Evolutionary conservation across 2,797 vertebrate species (phyloP).

Genomic region (Hydrocynus forskahlii): DNA sequence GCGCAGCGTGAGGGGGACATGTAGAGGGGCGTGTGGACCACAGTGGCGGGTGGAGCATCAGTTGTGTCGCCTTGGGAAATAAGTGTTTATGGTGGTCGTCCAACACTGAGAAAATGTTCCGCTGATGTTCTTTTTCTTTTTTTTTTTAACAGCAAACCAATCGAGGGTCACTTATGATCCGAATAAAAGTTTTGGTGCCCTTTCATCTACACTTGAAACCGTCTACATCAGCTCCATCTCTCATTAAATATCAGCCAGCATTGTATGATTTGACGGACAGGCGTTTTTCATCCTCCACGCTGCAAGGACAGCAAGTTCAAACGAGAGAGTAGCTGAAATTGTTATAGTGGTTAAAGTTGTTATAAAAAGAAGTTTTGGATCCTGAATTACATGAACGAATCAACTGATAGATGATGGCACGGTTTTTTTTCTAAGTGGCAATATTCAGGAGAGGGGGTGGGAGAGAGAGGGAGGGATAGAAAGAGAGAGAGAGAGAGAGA

Average conservation of each 20-base stretch:
- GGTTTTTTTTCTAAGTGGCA: not conserved
- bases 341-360: no score
- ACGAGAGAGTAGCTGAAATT: no score
- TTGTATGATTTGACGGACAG: no score
- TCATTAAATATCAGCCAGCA: no score
- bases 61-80: constrained; percentile 16
- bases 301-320: no score
- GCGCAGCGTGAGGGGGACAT: constrained; percentile 34
- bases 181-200: not conserved
- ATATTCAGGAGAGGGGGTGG: constrained; percentile 66
- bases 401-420: not conserved
- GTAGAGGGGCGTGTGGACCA: constrained; percentile 43
- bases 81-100: not conserved
- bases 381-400: not conserved
- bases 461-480: constrained; percentile 61
- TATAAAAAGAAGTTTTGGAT: not conserved
- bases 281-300: no score
- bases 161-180: not conserved
- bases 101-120: not conserved
- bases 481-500: constrained; percentile 54
- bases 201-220: not conserved
- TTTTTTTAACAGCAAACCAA: not conserved
- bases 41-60: constrained; percentile 39
- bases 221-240: not conserved
- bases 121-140: no score